A percentile compares a stretch with the other conserved stretches of the same genome.
Conservation (phyloP, 2,888 invertebrate genomes). For the Caenorhabditis drosophilae region DNA sequence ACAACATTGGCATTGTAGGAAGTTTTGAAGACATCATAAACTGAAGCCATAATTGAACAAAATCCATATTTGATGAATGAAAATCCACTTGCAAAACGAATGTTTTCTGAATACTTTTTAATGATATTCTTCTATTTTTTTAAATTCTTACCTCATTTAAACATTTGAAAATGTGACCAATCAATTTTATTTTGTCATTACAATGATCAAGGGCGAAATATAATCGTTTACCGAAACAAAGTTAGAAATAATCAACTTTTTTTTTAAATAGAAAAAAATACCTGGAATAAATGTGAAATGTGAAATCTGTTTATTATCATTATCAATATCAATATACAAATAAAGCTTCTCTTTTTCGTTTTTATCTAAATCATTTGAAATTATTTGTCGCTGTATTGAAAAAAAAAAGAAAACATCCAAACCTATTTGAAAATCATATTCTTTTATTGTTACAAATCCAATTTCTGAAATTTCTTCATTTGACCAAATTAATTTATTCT, state of each 20-base stretch:
- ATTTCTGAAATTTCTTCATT: neutral
- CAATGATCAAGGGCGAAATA: neutral
- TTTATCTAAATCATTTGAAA: too few species aligned
- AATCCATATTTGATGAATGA: neutral
- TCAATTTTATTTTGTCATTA: neutral
- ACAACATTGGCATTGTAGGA: conserved; percentile 2
- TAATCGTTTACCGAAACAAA: neutral
- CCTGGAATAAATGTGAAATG: too few species aligned
- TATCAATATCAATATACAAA: neutral
- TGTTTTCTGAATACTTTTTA: too few species aligned
- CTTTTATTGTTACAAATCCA: neutral
- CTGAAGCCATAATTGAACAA: neutral
- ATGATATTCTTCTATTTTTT: too few species aligned
- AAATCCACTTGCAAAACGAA: neutral
- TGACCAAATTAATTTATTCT: too few species aligned
- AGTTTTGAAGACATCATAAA: neutral
- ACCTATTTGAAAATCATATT: neutral
- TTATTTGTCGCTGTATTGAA: neutral
- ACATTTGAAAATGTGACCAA: neutral
- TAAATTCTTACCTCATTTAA: too few species aligned
- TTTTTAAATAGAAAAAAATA: too few species aligned
- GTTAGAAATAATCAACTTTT: too few species aligned
- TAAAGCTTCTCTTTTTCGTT: neutral
- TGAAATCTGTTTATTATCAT: too few species aligned
- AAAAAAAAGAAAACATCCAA: too few species aligned